Percentiles rank a stretch among this genome's conserved stretches.
Conservation (phyloP, 1,140 invertebrate genomes). For the Dolichoris vasculosae region DNA sequence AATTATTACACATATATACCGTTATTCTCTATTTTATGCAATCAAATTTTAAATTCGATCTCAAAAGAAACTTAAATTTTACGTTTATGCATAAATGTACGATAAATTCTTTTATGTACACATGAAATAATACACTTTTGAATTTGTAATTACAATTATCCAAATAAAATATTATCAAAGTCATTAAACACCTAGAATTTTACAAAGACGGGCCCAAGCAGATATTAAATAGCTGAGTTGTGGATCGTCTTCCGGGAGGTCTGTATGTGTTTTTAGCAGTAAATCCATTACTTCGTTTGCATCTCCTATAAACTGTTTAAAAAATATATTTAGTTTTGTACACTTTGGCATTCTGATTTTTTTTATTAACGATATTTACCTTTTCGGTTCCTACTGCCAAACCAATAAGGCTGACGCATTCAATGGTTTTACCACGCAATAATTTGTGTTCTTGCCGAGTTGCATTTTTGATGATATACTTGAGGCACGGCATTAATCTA, state of each 20-base stretch:
- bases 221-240: constrained; percentile 98
- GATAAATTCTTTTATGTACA: too few species aligned
- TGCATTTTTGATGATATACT: constrained; percentile 97
- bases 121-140: too few species aligned
- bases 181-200: constrained; percentile 84
- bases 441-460: constrained; percentile 90
- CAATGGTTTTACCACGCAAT: constrained; percentile 96
- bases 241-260: constrained; percentile 94
- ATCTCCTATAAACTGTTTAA: constrained; percentile 87
- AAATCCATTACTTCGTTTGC: constrained; percentile 98
- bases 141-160: too few species aligned
- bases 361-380: constrained; percentile 66
- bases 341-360: not conserved
- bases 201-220: constrained; percentile 99
- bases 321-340: constrained; percentile 36
- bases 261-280: constrained; percentile 91
- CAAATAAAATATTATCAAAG: too few species aligned
- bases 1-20: too few species aligned
- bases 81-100: too few species aligned
- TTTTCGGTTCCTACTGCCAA: constrained; percentile 97
- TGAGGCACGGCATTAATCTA: constrained; percentile 95
- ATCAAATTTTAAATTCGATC: too few species aligned
- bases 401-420: constrained; percentile 98
- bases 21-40: too few species aligned
- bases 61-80: too few species aligned